These are phyloP conservation scores for Aphaenogaster rudis DNA, from an alignment of 1,140 invertebrate species.

Conservation along the genomic window DNA sequence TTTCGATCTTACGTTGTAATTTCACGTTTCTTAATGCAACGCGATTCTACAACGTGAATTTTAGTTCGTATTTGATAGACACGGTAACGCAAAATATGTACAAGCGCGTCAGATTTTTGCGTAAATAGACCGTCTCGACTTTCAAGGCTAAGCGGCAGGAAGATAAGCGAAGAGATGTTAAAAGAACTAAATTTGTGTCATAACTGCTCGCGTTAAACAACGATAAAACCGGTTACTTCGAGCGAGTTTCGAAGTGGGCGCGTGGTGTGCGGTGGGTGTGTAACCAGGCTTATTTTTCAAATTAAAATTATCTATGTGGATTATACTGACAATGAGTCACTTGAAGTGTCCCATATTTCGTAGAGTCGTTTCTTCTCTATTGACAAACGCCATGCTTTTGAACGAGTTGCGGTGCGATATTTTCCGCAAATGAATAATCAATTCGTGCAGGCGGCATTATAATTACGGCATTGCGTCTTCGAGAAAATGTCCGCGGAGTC, in stretches of 20 bases:
- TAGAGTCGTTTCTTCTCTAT: not conserved
- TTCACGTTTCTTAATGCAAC: not conserved
- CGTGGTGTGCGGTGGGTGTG: not conserved
- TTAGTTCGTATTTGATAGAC: not conserved
- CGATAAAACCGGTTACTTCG: not conserved
- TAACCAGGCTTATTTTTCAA: constrained; percentile 24
- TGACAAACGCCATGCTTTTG: not conserved
- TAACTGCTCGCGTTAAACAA: constrained; percentile 13
- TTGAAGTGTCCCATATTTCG: constrained; percentile 1
- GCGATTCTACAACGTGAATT: not conserved
- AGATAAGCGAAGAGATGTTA: constrained; percentile 1
- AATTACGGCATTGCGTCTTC: constrained; percentile 5
- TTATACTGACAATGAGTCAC: constrained; percentile 8
- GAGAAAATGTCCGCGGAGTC: constrained; percentile 12
- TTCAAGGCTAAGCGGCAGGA: not conserved
- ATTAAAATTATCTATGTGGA: constrained; percentile 45
- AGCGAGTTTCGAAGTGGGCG: not conserved
- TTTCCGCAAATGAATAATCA: constrained; percentile 34
- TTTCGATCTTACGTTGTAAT: not conserved
- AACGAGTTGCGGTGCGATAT: not conserved
- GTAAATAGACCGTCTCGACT: not conserved
- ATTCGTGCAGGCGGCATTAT: not conserved
- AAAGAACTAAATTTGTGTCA: not conserved
- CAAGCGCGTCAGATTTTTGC: not conserved
- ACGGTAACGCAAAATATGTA: not conserved